phyloP scores from a whole-genome alignment of 92 coral and sea anemone genomes.

The Montipora capitata region DNA sequence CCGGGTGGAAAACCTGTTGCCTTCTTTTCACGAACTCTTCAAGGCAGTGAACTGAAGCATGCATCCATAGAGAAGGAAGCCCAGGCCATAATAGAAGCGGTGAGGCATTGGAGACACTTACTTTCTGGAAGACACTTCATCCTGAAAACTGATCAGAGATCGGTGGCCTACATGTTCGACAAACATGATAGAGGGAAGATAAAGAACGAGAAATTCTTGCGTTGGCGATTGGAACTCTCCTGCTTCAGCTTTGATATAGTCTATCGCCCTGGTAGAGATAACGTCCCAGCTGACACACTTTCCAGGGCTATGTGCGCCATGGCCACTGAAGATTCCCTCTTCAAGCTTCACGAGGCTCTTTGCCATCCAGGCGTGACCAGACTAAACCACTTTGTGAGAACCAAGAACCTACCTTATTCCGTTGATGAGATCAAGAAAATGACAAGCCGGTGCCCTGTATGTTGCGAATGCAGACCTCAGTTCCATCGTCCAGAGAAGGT shows the following conservation, averaged over 20 bases:
- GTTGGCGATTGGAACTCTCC: neutral
- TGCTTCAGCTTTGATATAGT: conserved; percentile 72
- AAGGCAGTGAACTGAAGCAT: conserved; percentile 60
- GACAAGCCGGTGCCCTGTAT: conserved; percentile 66
- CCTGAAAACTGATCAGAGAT: conserved; percentile 50
- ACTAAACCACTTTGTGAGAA: conserved; percentile 64
- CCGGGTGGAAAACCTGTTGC: conserved; percentile 37
- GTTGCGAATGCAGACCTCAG: conserved; percentile 68
- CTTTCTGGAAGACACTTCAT: conserved; percentile 54
- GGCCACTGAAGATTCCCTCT: neutral
- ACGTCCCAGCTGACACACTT: conserved; percentile 64
- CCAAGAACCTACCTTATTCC: conserved; percentile 74
- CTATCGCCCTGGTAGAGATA: conserved; percentile 66
- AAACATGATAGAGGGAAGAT: too few species aligned
- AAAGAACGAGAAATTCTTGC: too few species aligned
- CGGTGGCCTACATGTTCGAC: conserved; percentile 64
- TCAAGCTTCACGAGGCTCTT: conserved; percentile 22
- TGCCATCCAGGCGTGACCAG: conserved; percentile 80
- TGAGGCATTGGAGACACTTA: conserved; percentile 26
- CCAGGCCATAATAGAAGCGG: conserved; percentile 49
- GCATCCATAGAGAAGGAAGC: conserved; percentile 62
- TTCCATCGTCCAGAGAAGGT: conserved; percentile 40
- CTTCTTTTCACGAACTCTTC: conserved; percentile 24
- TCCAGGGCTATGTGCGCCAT: conserved; percentile 49
- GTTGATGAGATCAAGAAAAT: conserved; percentile 68